Evolutionary conservation across 2,888 invertebrate genomes (phyloP).

Genomic region (Dryobota labecula): DNA sequence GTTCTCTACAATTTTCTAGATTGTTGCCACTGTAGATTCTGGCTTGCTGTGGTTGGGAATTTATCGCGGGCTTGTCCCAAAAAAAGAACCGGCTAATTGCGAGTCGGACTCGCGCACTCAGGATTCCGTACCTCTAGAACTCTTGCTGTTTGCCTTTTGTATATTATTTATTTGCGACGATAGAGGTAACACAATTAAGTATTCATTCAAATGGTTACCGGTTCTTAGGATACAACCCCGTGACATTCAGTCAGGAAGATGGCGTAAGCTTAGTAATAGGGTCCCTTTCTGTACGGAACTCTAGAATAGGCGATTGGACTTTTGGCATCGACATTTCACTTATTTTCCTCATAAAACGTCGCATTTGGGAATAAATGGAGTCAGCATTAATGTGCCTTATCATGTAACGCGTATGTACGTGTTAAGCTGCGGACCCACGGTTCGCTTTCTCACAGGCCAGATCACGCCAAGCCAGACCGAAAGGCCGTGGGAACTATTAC

Average conservation of each 20-base stretch:
- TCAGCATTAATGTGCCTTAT: conserved; percentile 40
- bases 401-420: conserved; percentile 12
- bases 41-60: not conserved
- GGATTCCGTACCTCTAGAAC: not conserved
- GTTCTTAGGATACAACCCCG: not conserved
- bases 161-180: not conserved
- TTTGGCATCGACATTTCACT: not conserved
- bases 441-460: no score
- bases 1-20: not conserved
- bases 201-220: not conserved
- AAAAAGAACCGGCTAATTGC: not conserved
- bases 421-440: no score
- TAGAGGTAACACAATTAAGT: not conserved
- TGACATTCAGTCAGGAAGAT: not conserved
- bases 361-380: conserved; percentile 15
- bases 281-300: not conserved
- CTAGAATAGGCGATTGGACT: not conserved
- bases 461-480: no score
- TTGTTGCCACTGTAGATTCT: not conserved
- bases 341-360: conserved; percentile 6
- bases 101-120: not conserved
- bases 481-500: no score
- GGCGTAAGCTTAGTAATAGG: not conserved
- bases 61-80: not conserved
- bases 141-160: not conserved